Percentiles rank a stretch among this genome's conserved stretches.
phyloP scores from a whole-genome alignment of 2,113 vertebrate genomes.

The Tragelaphus scriptus region DNA sequence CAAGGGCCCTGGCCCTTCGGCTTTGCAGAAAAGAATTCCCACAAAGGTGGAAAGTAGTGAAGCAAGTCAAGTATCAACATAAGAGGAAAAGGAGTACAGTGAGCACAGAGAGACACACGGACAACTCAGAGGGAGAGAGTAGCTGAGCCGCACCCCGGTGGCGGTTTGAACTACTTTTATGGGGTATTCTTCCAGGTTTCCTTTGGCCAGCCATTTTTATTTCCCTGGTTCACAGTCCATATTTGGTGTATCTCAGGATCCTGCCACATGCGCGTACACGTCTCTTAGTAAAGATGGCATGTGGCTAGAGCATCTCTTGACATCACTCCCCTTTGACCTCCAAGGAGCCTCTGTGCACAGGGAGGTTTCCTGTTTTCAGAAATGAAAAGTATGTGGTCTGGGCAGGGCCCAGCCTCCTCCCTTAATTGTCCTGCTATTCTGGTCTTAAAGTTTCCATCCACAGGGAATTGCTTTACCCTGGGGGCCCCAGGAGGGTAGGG shows the following conservation, averaged over 20 bases:
- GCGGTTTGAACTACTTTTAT: neutral
- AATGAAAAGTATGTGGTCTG: neutral
- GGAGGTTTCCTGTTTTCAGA: neutral
- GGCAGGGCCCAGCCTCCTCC: neutral
- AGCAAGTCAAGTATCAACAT: neutral
- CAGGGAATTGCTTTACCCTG: neutral
- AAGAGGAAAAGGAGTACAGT: neutral
- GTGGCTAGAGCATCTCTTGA: neutral
- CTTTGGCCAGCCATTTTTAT: neutral
- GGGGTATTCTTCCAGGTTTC: neutral
- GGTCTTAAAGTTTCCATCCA: neutral
- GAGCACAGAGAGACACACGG: neutral
- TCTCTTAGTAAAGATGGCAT: neutral
- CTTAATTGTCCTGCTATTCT: neutral
- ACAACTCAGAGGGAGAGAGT: neutral
- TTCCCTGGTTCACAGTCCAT: neutral
- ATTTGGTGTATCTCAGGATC: neutral
- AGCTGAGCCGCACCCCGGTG: neutral
- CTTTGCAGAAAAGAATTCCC: neutral
- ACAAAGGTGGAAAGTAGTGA: neutral
- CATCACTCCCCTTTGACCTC: neutral
- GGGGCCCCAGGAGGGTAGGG: neutral
- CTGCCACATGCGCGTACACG: neutral
- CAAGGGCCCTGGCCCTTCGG: neutral
- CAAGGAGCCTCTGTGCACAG: neutral